Base-by-base conservation (phyloP, 2,797 vertebrate genomes). In the Cottoperca gobio region DNA sequence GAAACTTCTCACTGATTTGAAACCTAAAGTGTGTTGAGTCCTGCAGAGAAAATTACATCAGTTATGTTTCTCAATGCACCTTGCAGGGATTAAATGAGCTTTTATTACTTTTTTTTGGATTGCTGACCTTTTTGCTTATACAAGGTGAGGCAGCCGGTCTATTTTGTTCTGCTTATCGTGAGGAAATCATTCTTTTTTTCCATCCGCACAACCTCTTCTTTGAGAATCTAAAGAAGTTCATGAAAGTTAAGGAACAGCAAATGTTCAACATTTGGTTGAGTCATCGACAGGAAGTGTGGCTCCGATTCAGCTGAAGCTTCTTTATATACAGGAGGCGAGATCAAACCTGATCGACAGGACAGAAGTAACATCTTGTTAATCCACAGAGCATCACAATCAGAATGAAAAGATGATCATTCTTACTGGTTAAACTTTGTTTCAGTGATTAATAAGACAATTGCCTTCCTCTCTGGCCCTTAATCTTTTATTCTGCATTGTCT, bases 401-500 rank as follows among this genome's bases (percentile, higher is more conserved):
- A 53, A 52, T 43, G 8, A 67, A 8, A 42, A 64, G 42, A 73
- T 23, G 11, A 63, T 77, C 14, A 23, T 63, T 68, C 5, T 45
- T 10, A 53, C 39, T 3, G 5, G 40, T 28, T 39, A 33, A 62
- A 88, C 28, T 75, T 77, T 66, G 55, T 78, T 79, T 81, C 19
- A 64, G 16, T 58, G 52, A 31, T 77, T 71, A 79, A 66, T 62
- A 69, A 82, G 58, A 87, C 79, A 91, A 79, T 87, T 86, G 75
- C 76, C 79, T 83, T 87, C 80, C 48, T 82, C 71, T 77, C 50
- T 79, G 70, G 62, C 39, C 78, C 79, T 68, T 87, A 91, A 84
- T 89, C 86, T 81, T 80, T 79, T 80, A 71, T 81, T 70, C 72
- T 76, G 54, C 89, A 90, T 91, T 89, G 90, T 87, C 76, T 73